Percentiles rank a stretch among this genome's conserved stretches.
phyloP scores from a whole-genome alignment of 2,888 invertebrate species.

The Diachrysia chrysitis region DNA sequence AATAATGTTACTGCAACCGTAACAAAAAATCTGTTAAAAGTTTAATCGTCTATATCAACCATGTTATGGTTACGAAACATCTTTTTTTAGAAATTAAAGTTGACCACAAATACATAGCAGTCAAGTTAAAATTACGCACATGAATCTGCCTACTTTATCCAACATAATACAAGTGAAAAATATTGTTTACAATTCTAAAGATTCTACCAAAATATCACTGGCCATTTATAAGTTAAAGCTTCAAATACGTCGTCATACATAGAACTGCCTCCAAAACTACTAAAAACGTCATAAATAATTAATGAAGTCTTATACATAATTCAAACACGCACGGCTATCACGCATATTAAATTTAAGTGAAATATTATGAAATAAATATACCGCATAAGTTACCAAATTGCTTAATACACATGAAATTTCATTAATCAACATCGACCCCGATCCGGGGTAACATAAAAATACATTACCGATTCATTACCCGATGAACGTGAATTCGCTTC shows the following conservation, averaged over 20 bases:
- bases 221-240: background rate
- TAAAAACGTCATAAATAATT: background rate
- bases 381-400: slow-evolving; percentile 39
- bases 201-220: background rate
- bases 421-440: slow-evolving; percentile 58
- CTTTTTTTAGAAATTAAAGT: too few relatives aligned
- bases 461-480: slow-evolving; percentile 75
- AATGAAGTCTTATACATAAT: slow-evolving; percentile 2
- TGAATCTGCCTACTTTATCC: too few relatives aligned
- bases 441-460: slow-evolving; percentile 56
- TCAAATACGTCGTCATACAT: background rate
- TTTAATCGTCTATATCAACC: background rate
- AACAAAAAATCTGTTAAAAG: background rate
- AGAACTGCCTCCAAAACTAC: background rate
- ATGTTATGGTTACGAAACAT: too few relatives aligned
- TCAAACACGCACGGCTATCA: slow-evolving; percentile 24
- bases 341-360: slow-evolving; percentile 28
- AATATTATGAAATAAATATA: slow-evolving; percentile 25
- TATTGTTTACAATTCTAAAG: too few relatives aligned
- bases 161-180: too few relatives aligned
- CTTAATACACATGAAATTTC: slow-evolving; percentile 38
- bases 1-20: background rate
- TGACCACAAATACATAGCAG: too few relatives aligned
- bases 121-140: too few relatives aligned
- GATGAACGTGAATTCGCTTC: slow-evolving; percentile 80